A percentile compares a stretch with the other conserved stretches of the same genome.
phyloP scores from a whole-genome alignment of 92 coral and sea anemone species.

The Actinostola sp. region DNA sequence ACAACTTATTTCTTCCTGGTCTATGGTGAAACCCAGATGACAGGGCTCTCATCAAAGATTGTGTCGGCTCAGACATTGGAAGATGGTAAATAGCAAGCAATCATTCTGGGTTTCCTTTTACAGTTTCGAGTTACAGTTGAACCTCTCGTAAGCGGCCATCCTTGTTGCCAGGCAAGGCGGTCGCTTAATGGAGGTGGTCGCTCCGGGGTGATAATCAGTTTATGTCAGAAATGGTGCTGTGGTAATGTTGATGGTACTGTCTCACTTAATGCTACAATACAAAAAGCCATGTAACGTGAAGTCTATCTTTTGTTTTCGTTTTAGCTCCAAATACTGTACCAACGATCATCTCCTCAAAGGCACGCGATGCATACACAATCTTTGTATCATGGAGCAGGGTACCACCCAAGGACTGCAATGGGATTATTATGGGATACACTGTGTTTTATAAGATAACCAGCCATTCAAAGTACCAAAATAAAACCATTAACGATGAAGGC shows the following conservation, averaged over 20 bases:
- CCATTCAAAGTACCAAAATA: neutral
- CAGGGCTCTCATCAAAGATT: conserved; percentile 50
- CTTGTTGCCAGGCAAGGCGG: no score
- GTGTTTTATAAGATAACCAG: conserved; percentile 41
- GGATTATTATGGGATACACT: conserved; percentile 44
- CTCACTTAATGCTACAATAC: no score
- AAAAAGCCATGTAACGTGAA: no score
- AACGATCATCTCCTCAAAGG: conserved; percentile 14
- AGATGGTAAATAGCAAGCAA: conserved; percentile 58
- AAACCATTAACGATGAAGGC: conserved; percentile 17
- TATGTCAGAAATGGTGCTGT: no score
- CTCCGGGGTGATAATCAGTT: no score
- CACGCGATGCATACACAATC: conserved; percentile 66
- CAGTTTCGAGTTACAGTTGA: no score
- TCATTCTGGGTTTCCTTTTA: no score
- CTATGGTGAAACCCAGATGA: conserved; percentile 56
- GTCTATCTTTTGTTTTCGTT: no score
- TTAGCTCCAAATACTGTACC: conserved; percentile 59
- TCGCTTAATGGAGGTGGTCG: no score
- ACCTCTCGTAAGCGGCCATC: no score
- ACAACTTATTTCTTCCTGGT: conserved; percentile 56
- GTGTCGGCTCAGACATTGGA: conserved; percentile 45
- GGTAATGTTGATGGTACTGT: no score
- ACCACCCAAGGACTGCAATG: conserved; percentile 34
- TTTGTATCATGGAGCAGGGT: conserved; percentile 54